These are phyloP conservation scores for Onychomys leucogaster DNA, from an alignment of 2,797 vertebrate species.

Conservation along the genomic window DNA sequence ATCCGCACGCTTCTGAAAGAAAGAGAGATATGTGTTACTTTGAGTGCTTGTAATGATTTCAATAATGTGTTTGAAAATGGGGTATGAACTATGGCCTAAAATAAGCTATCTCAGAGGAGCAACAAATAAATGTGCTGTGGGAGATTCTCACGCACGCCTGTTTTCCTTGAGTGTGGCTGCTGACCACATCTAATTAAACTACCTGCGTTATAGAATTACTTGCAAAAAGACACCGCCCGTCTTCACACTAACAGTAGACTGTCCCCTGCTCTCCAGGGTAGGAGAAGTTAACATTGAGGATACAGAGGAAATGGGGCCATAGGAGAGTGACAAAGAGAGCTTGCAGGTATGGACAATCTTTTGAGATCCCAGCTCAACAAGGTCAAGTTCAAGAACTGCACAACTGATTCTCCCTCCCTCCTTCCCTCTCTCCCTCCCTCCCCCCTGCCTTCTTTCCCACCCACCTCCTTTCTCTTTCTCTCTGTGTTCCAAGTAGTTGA, in stretches of 20 bases:
- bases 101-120: conserved; percentile 39
- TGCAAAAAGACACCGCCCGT: background rate
- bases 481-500: background rate
- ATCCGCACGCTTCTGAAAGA: conserved; percentile 78
- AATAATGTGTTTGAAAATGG: background rate
- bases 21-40: conserved; percentile 69
- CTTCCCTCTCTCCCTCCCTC: too few relatives aligned
- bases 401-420: too few relatives aligned
- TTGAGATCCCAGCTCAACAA: background rate
- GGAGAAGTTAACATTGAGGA: conserved; percentile 19
- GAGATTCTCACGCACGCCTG: background rate
- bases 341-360: background rate
- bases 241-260: background rate
- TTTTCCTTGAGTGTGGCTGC: background rate
- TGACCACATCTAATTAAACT: background rate
- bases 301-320: background rate
- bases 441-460: background rate
- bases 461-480: background rate
- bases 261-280: background rate
- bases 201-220: conserved; percentile 1
- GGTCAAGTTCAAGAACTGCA: background rate
- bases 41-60: conserved; percentile 8
- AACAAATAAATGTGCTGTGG: background rate
- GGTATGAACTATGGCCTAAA: conserved; percentile 32
- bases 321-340: background rate